Base-by-base conservation (phyloP, 2,113 vertebrate genomes). In the Sinocyclocheilus anophthalmus region DNA sequence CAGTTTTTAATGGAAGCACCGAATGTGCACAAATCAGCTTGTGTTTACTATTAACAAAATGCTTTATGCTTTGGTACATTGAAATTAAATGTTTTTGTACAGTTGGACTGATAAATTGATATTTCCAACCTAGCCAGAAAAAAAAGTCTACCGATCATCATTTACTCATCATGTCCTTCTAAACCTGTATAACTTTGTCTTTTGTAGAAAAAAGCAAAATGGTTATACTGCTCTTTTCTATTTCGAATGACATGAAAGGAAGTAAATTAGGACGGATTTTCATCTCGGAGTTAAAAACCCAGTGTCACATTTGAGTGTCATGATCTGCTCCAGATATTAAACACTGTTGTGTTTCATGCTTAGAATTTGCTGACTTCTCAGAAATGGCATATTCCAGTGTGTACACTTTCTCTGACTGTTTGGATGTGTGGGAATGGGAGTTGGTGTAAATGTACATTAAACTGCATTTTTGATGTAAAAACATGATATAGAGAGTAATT, bases 301-400 rank as follows among this genome's bases (percentile, higher is more conserved):
- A 6, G 16, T 55, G 53, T 55, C 16, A 55, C 1, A 0, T 45
- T 45, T 73, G 72, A 75, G 72, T 48, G 72, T 24, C 72, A 48
- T 48, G 22, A 42, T 73, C 37, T 73, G 70, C 69, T 73, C 37
- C 37, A 42, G 37, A 76, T 50, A 76, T 76, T 76, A 24, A 76
- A 18, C 37, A 7, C 39, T 48, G 59, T 65, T 24, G 37, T 26
- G 22, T 4, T 39, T 65, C 20, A 61, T 61, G 10, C 30, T 39
- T 39, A 39, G n/a, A 61, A 59, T 57, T 39, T 10, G 3, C 45
- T 76, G 42, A 79, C 9, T 24, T 65, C 22, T 45, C 24, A 3
- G 22, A 63, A 42, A 65, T 26, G 8, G 3, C 1, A 30, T 3
- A 18, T 55, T 67, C 1, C 8, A 45, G 3, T 30, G 37, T 48